Evolutionary conservation across 2,888 invertebrate species (phyloP), one percentile per base, ranked within the genome.

Genomic region (Darwinula stevensoni): DNA sequence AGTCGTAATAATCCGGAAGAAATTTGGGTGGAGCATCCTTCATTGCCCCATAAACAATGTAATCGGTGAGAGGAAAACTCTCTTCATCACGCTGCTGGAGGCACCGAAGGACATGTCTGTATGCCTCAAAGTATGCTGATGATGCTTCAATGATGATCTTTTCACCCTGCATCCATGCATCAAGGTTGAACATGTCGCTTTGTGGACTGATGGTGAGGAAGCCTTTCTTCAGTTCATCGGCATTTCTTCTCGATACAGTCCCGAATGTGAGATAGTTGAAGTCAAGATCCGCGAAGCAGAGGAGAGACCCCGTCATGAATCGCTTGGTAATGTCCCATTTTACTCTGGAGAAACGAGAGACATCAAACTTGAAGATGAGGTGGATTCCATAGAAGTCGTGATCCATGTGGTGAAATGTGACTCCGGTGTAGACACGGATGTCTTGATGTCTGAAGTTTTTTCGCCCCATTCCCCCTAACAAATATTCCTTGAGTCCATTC

Each of bases 81-180:
- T 58, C 50, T 14, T 53, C 42, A 27, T 51, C 49, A 31, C 66
- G 58, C 2, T 50, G 49, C 43, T 70, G 62, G 16, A 80, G 45
- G n/a, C 66, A 69, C 39, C 57, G 59, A 32, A 74, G 52, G 0
- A 74, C 70, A 43, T 69, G 65, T 37, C 65, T 58, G 45, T 76
- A 78, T 0, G 76, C 72, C 44, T 76, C 76, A 45, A 76, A 75
- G 47, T 68, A 80, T 1, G 70, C 65, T 31, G 63, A 65, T 32
- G 71, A 67, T 46, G 76, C 74, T 2, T 71, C 59, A 69, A 76
- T 70, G 1, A 62, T 43, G 36, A 60, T 62, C 1, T 49, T 38
- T 36, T 52, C 47, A 1, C 49, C 45, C 15, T 15, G 14, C 15
- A 36, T 33, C n/a, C 36, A 31, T 16, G 34, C 33, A 11, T 38